Conservation (phyloP, 2,113 vertebrate species). For the Ctenomys sociabilis region DNA sequence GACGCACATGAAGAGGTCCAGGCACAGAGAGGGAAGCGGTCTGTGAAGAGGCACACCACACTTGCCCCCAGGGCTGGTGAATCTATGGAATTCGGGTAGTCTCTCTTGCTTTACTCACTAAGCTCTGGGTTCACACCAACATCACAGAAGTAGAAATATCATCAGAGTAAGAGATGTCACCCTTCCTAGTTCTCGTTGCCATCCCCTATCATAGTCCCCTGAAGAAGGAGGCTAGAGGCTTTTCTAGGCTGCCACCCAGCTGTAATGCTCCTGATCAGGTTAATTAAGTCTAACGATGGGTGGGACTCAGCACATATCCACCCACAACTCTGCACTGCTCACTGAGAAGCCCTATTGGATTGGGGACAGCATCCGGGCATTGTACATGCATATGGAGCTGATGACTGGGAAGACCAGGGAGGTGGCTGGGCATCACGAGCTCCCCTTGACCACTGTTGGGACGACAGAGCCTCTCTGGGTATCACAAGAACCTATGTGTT, state of each 20-base stretch:
- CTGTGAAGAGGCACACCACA: not conserved
- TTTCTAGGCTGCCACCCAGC: not conserved
- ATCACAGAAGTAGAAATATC: not conserved
- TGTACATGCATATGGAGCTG: not conserved
- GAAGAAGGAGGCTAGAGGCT: not conserved
- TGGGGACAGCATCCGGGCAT: fast-evolving
- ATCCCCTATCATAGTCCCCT: fast-evolving
- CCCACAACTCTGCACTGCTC: not conserved
- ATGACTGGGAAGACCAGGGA: not conserved
- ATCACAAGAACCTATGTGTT: not conserved
- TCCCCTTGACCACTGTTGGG: not conserved
- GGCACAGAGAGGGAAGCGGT: not conserved
- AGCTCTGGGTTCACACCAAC: not conserved
- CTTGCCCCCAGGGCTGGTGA: not conserved
- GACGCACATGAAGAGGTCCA: not conserved
- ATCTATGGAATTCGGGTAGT: not conserved
- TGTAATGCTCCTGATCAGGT: not conserved
- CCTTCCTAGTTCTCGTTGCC: not conserved
- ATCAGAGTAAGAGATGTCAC: not conserved
- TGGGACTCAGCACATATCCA: not conserved
- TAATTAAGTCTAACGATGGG: not conserved
- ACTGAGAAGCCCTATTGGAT: not conserved
- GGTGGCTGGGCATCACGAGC: not conserved
- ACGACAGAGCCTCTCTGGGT: not conserved
- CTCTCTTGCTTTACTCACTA: not conserved